Evolutionary conservation across 1,140 invertebrate genomes (phyloP), one percentile per base, ranked within the genome.

Genomic region (Hylaeus volcanicus): DNA sequence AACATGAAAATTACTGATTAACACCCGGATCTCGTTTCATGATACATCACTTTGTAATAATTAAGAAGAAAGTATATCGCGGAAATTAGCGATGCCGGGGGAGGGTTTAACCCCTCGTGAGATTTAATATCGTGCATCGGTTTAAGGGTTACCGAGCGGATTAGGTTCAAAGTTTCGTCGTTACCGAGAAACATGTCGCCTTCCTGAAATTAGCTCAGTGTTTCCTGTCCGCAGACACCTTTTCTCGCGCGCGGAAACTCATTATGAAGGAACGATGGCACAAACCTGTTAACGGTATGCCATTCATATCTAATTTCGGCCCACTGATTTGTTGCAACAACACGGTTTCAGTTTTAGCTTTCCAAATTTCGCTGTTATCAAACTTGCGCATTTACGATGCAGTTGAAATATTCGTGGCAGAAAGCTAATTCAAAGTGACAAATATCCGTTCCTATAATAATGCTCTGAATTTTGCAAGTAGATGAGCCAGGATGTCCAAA

Each of bases 101-200:
- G 51, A 15, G 15, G 39, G 26, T 26, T 61, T 82, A 55, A 81
- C 39, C n/a, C 41, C 71, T 65, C 61, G 71, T 85, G 73, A 70
- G 43, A 41, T 75, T 75, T 80, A 85, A 84, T 85, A 80, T 81
- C 39, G 71, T 15, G 37, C 83, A 70, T 74, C 69, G 15, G 70
- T 53, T 64, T n/a, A n/a, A 55, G 63, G 61, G 9, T 81, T 81
- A 73, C 63, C 58, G 41, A 58, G 45, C 9, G 68, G 51, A 80
- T 84, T 85, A 85, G 66, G 66, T 77, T 15, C 64, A 64, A 85
- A 86, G 83, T 86, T 86, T 81, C 73, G 69, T 81, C 77, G 61
- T 85, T 85, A 76, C 78, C 43, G 58, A 39, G 61, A 68, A 70
- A 63, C 82, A 55, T 84, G 83, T 85, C 69, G 48, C 55, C 69